These are phyloP conservation scores for Conus ventricosus DNA, from an alignment of 1,140 invertebrate species.

Conservation along the genomic window DNA sequence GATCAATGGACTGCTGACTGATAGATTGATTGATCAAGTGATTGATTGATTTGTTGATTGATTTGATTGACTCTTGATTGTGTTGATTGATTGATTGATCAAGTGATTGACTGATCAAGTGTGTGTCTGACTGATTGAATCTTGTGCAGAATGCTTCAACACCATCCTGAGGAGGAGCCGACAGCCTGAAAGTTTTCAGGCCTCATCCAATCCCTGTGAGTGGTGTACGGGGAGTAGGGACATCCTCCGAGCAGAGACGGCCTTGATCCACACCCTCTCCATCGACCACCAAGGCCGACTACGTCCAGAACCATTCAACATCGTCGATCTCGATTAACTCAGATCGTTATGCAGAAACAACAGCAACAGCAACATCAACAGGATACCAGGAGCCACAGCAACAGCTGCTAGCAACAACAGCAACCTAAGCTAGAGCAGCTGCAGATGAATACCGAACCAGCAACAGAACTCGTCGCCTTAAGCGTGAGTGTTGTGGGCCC, in stretches of 20 bases:
- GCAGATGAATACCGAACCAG: background rate
- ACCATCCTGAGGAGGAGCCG: constrained; percentile 91
- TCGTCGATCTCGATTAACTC: constrained; percentile 83
- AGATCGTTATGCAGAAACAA: constrained; percentile 32
- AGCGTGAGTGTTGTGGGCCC: background rate
- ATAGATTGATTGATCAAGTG: no score
- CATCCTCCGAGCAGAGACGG: constrained; percentile 86
- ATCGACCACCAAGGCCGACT: constrained; percentile 89
- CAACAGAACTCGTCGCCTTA: background rate
- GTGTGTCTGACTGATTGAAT: no score
- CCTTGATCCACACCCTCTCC: constrained; percentile 84
- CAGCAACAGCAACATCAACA: constrained; percentile 15
- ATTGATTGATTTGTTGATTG: no score
- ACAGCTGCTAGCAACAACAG: constrained; percentile 13
- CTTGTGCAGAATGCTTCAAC: constrained; percentile 87
- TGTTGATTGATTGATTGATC: no score
- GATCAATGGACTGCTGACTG: no score
- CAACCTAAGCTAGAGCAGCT: background rate
- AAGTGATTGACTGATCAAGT: no score
- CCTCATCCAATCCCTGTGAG: constrained; percentile 96
- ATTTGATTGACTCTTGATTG: no score
- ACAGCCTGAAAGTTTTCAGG: constrained; percentile 96
- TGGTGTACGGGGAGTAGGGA: constrained; percentile 93
- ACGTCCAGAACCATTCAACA: constrained; percentile 91
- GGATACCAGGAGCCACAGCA: background rate